A percentile compares a stretch with the other conserved stretches of the same genome.
These are phyloP conservation scores for Drosophila bocqueti DNA, from an alignment of 1,140 invertebrate species.

Conservation along the genomic window DNA sequence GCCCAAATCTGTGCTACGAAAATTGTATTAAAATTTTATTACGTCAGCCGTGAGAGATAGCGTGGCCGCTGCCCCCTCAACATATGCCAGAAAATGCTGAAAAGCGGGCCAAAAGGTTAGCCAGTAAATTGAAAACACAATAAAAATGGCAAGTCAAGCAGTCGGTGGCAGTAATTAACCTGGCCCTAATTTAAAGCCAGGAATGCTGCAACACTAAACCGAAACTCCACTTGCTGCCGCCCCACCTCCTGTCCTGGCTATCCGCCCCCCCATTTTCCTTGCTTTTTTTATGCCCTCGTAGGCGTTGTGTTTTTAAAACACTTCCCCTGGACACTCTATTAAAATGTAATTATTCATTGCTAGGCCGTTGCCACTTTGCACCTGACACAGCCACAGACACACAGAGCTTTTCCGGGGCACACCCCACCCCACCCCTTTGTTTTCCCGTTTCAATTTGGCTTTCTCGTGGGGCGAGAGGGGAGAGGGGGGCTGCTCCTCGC, in stretches of 20 bases:
- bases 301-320: constrained; percentile 71
- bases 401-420: constrained; percentile 3
- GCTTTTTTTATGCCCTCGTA: constrained; percentile 4
- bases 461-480: neutral
- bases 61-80: neutral
- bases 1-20: constrained; percentile 35
- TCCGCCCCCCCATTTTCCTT: neutral
- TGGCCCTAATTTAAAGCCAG: constrained; percentile 5
- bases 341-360: constrained; percentile 81
- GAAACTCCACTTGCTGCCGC: neutral
- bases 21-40: constrained; percentile 61
- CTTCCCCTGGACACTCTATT: constrained; percentile 71
- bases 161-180: neutral
- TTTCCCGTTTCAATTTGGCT: constrained; percentile 56
- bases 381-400: constrained; percentile 47
- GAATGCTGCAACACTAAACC: neutral
- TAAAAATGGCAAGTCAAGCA: neutral
- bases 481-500: neutral
- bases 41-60: neutral
- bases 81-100: constrained; percentile 15
- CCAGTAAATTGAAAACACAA: constrained; percentile 18
- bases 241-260: too few species aligned
- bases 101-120: constrained; percentile 8
- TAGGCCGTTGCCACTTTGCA: constrained; percentile 76
- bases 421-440: constrained; percentile 1